Evolutionary conservation across 2,888 invertebrate genomes (phyloP), one percentile per base, ranked within the genome.

Genomic region (Cataglyphis livida): DNA sequence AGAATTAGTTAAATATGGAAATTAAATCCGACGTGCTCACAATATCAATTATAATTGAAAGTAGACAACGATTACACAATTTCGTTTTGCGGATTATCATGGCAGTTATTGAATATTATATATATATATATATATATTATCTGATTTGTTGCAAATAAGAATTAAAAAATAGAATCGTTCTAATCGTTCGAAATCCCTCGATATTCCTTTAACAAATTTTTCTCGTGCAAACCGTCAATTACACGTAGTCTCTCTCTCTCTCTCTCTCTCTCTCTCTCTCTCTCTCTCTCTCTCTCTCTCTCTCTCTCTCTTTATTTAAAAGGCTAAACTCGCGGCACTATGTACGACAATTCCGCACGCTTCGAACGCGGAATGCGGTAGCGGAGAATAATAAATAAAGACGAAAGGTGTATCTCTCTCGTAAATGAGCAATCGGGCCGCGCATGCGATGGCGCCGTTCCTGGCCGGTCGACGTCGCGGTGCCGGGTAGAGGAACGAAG

Each of bases 371-470:
- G 44, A 70, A 76, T 54, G 68, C 65, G 10, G 38, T 65, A 25
- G 35, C 38, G 51, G 41, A 54, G 25, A 76, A 78, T 68, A 68
- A 78, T 78, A 78, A 78, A 78, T 78, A 78, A 78, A 78, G 66
- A 78, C 68, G 59, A 44, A 70, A 78, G 78, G 70, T 35, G 70
- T 78, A 59, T 70, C 35, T 44, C 28, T 48, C 48, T 48, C 15
- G 2, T 65, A 44, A 74, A 59, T 70, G 76, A 78, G 59, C 18
- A 18, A 25, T 38, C 44, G 70, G 44, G 70, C 59, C 21, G 78
- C 59, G 59, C 70, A 59, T 59, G 70, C 70, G 59, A 18, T 78
- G n/a, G 70, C 25, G 70, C 78, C 78, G 78, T 78, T 21, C 78
- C 78, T 78, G 78, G 70, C 32, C 59, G 28, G 66, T 25, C 54